Percentiles rank a stretch among this genome's conserved stretches.
phyloP scores from a whole-genome alignment of 2,888 invertebrate species.

The Pyrgus malvae region DNA sequence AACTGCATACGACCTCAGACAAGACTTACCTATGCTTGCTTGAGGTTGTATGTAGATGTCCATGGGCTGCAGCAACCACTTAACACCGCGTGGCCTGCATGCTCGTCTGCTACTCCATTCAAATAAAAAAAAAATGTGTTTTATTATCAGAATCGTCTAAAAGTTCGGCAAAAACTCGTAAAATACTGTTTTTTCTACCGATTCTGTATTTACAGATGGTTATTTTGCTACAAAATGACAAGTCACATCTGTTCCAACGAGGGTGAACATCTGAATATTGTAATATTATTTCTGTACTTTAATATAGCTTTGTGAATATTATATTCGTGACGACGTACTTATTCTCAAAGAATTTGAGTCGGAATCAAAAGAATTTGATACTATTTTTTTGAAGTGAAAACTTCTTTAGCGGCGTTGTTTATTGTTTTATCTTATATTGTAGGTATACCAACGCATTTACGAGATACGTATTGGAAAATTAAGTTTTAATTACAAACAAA shows the following conservation, averaged over 20 bases:
- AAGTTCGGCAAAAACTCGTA: neutral
- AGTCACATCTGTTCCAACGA: slow-evolving; percentile 19
- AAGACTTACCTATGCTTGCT: too few species aligned
- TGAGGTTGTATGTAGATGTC: too few species aligned
- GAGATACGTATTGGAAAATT: too few species aligned
- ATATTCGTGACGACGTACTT: slow-evolving; percentile 11
- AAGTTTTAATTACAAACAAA: too few species aligned
- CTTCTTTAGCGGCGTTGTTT: too few species aligned
- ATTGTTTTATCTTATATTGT: too few species aligned
- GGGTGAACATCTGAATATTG: slow-evolving; percentile 20
- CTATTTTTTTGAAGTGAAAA: neutral
- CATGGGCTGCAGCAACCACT: too few species aligned
- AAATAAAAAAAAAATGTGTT: too few species aligned
- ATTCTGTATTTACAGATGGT: slow-evolving; percentile 15
- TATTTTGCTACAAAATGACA: slow-evolving; percentile 18
- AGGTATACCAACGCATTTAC: too few species aligned
- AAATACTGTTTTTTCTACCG: neutral
- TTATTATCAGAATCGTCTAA: too few species aligned
- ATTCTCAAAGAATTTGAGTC: neutral
- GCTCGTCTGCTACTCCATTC: too few species aligned
- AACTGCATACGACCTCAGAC: too few species aligned
- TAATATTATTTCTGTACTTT: slow-evolving; percentile 17
- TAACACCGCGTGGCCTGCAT: neutral
- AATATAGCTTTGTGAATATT: slow-evolving; percentile 18
- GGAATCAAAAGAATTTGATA: neutral